These are phyloP conservation scores for Petrosia ficiformis DNA, from an alignment of 37 sponge, comb jelly and placozoan species.

Conservation along the genomic window DNA sequence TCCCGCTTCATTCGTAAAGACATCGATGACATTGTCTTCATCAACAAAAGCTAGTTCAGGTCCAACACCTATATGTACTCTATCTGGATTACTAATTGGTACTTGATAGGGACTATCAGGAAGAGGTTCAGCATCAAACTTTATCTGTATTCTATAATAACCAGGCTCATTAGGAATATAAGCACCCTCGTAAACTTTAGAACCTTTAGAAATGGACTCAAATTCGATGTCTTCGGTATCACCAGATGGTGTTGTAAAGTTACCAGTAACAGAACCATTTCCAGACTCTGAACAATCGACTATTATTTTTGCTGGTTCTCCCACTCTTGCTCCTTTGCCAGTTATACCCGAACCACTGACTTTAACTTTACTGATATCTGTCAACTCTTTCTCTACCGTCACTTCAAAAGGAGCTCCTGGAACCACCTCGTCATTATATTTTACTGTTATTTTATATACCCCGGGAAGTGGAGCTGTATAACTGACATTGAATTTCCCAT, in stretches of 20 bases:
- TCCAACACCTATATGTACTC: slow-evolving; percentile 76
- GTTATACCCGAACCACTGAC: slow-evolving; percentile 74
- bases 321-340: slow-evolving; percentile 58
- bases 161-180: slow-evolving; percentile 86
- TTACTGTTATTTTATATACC: slow-evolving; percentile 65
- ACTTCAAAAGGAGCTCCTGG: slow-evolving; percentile 86
- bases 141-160: slow-evolving; percentile 81
- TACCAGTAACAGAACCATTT: slow-evolving; percentile 53
- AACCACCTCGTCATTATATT: slow-evolving; percentile 75
- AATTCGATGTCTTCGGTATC: slow-evolving; percentile 40
- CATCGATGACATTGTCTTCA: slow-evolving; percentile 78
- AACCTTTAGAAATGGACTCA: background rate
- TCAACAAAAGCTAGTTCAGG: slow-evolving; percentile 58
- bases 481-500: slow-evolving; percentile 77
- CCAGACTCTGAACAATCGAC: slow-evolving; percentile 80
- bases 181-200: slow-evolving; percentile 28
- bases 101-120: slow-evolving; percentile 85
- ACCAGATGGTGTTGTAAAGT: slow-evolving; percentile 73
- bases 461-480: slow-evolving; percentile 81
- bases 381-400: slow-evolving; percentile 49
- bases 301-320: slow-evolving; percentile 67
- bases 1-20: slow-evolving; percentile 54
- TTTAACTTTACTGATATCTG: slow-evolving; percentile 60
- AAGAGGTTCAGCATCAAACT: slow-evolving; percentile 76
- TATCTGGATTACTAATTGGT: slow-evolving; percentile 50